Evolutionary conservation across 2,888 invertebrate species (phyloP).

Genomic region (Agapostemon virescens): DNA sequence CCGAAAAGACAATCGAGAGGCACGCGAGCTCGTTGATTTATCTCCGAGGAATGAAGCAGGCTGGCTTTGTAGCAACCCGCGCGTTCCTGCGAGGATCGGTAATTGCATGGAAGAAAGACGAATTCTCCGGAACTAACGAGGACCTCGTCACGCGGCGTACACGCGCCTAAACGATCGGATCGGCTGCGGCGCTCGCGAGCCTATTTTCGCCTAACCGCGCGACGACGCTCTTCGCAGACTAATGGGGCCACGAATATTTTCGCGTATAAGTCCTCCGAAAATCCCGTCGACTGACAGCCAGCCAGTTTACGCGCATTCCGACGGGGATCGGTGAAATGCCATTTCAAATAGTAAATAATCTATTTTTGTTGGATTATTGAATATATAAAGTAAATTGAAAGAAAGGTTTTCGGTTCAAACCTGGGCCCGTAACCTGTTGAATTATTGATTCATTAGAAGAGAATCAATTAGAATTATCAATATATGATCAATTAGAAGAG

Average conservation of each 20-base stretch:
- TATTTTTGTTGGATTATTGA: too few species aligned
- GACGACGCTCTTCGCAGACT: conserved; percentile 44
- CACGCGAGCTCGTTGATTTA: conserved; percentile 43
- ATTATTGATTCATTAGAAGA: too few species aligned
- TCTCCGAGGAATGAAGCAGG: conserved; percentile 53
- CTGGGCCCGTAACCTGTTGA: too few species aligned
- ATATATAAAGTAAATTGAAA: too few species aligned
- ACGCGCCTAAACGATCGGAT: conserved; percentile 53
- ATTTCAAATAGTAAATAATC: too few species aligned
- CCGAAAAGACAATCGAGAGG: conserved; percentile 12
- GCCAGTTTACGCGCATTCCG: conserved; percentile 64
- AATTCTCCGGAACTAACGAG: conserved; percentile 75
- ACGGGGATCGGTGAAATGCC: too few species aligned
- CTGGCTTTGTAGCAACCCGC: conserved; percentile 56
- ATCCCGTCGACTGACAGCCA: conserved; percentile 34
- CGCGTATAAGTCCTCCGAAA: conserved; percentile 47
- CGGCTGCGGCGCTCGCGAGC: conserved; percentile 22
- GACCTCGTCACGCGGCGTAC: conserved; percentile 52
- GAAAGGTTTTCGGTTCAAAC: too few species aligned
- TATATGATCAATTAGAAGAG: too few species aligned
- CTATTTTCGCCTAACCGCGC: conserved; percentile 36
- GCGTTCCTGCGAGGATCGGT: conserved; percentile 47
- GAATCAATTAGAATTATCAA: too few species aligned
- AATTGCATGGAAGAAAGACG: conserved; percentile 66
- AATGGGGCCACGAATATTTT: conserved; percentile 69